Evolutionary conservation across 1,140 invertebrate genomes (phyloP), one percentile per base, ranked within the genome.

Genomic region (Bursaphelenchus mucronatus): DNA sequence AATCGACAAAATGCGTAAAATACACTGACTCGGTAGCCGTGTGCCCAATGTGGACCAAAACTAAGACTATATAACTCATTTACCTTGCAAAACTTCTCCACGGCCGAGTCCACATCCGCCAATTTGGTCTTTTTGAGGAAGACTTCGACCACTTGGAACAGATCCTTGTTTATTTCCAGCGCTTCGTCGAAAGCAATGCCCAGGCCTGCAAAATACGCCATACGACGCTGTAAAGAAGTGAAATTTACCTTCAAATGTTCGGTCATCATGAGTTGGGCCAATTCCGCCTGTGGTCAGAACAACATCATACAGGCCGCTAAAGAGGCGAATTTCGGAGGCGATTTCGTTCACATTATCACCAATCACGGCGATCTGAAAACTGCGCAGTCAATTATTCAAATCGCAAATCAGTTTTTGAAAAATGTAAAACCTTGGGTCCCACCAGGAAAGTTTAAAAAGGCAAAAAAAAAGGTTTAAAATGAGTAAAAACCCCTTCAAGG

Each of bases 191-290:
- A 90, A 8, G 88, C 89, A 81, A 86, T 85, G 8, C 88, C 88
- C 9, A 90, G 76, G 45, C 80, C 82, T 82, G 54, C 21, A 74
- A 68, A 49, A 53, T 0, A 15, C 13, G 30, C 5, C 73, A 55
- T 44, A 67, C n/a, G 39, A 47, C 46, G 41, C 61, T 57, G 68
- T 2, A 4, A 21, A 2, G 6, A 6, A 5, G 11, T 40, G 46
- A 19, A 40, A 15, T 9, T 39, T 43, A 83, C 87, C 89, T 85
- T 88, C 86, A 83, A 88, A 90, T 17, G 90, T 91, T 64, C 89
- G 83, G 82, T 91, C 90, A 83, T 91, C 90, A 81, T 91, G 90
- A 47, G 90, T 91, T 6, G 89, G 89, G 21, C 90, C 90, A 72
- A 91, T 87, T 43, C 89, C 89, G 50, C 90, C 90, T 3, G 88